These are phyloP conservation scores for Pelmatolapia mariae DNA, from an alignment of 2,113 vertebrate species.

Conservation along the genomic window DNA sequence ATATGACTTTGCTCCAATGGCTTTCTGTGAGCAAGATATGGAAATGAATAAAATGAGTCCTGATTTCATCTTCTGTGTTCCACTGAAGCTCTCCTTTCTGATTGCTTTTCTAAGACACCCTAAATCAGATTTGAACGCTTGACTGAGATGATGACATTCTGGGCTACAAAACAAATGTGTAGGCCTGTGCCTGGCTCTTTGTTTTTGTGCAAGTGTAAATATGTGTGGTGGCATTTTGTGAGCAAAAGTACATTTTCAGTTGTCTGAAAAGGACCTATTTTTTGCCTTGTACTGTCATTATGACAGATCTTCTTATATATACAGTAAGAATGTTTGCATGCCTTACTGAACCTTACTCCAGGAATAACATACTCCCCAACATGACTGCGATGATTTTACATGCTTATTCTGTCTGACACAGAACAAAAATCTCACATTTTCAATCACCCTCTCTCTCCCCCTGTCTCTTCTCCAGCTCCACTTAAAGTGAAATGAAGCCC, in stretches of 20 bases:
- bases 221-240: neutral
- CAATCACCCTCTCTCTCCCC: neutral
- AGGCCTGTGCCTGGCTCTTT: neutral
- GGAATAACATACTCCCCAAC: neutral
- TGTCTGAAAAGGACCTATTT: neutral
- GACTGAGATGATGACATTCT: conserved; percentile 38
- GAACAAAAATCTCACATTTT: neutral
- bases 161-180: neutral
- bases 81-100: conserved; percentile 16
- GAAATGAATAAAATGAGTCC: conserved; percentile 28
- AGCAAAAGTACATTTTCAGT: neutral
- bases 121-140: conserved; percentile 39
- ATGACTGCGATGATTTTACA: neutral
- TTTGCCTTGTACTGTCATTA: neutral
- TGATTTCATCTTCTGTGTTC: conserved; percentile 26
- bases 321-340: neutral
- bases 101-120: conserved; percentile 32
- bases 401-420: neutral
- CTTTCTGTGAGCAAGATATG: neutral
- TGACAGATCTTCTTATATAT: neutral
- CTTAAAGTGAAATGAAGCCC: neutral
- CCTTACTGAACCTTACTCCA: neutral
- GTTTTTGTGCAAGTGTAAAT: neutral
- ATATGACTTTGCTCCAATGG: conserved; percentile 16
- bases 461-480: neutral